Evolutionary conservation across 2,797 vertebrate species (phyloP).

Genomic region (Furcifer pardalis): DNA sequence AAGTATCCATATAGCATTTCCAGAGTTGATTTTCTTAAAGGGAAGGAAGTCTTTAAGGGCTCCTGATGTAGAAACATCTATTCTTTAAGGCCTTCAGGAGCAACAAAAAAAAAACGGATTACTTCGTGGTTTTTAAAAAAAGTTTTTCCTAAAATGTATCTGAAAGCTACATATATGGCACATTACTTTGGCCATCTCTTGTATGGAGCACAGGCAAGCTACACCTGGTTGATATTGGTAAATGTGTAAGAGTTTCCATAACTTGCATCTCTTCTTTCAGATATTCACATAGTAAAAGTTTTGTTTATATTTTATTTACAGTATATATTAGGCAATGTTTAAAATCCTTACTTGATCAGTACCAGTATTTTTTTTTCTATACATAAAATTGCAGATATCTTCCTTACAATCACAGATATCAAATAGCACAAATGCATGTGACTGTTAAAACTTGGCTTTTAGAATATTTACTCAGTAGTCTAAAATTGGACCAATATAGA

Average conservation of each 20-base stretch:
- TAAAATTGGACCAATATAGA: constrained; percentile 53
- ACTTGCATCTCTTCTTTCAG: constrained; percentile 1
- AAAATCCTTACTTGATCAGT: constrained; percentile 55
- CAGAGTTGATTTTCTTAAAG: no score
- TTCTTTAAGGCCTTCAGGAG: no score
- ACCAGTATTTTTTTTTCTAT: constrained; percentile 55
- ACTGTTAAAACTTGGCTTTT: constrained; percentile 51
- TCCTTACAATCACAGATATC: constrained; percentile 49
- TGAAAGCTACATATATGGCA: not conserved
- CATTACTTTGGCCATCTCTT: no score
- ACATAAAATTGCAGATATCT: constrained; percentile 45
- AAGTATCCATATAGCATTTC: no score
- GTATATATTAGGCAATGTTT: constrained; percentile 50
- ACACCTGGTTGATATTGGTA: not conserved
- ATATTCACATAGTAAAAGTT: constrained; percentile 24
- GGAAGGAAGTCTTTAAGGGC: no score
- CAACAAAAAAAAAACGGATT: no score
- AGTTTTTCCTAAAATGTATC: not conserved
- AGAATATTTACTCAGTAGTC: constrained; percentile 73
- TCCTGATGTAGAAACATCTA: no score
- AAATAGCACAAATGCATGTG: constrained; percentile 25
- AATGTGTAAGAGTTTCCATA: constrained; percentile 31
- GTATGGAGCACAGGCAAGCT: not conserved
- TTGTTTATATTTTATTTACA: constrained; percentile 29
- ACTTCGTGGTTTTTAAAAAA: not conserved